A percentile compares a stretch with the other conserved stretches of the same genome.
Conservation (phyloP, 2,888 invertebrate species). For the Gymnosoma rotundatum region DNA sequence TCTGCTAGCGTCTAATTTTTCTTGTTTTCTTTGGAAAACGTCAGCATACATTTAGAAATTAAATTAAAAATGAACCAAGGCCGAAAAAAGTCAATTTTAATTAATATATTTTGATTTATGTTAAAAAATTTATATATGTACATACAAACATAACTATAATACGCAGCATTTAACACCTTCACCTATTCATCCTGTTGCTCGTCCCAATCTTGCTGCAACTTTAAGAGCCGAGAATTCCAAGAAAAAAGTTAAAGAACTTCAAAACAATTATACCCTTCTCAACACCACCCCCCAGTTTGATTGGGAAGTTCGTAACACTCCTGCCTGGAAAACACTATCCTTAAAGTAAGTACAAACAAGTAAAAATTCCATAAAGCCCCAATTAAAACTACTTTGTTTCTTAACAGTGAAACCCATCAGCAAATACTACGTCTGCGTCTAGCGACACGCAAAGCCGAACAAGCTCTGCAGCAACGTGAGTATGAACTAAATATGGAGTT, state of each 20-base stretch:
- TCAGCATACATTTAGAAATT: no score
- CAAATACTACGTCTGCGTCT: conserved; percentile 79
- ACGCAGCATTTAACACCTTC: conserved; percentile 73
- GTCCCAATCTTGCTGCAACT: conserved; percentile 82
- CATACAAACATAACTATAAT: not conserved
- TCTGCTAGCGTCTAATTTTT: no score
- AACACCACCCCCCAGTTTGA: conserved; percentile 77
- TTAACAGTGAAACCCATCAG: conserved; percentile 80
- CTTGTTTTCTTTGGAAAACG: no score
- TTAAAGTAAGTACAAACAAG: conserved; percentile 76
- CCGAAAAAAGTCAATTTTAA: not conserved
- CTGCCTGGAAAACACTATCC: conserved; percentile 81
- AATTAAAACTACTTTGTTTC: not conserved
- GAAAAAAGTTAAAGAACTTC: conserved; percentile 78
- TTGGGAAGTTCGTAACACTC: conserved; percentile 82
- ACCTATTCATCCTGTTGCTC: conserved; percentile 80
- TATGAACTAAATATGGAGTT: conserved; percentile 81
- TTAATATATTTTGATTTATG: no score
- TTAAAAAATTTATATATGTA: no score
- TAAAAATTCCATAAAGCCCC: not conserved
- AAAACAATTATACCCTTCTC: conserved; percentile 77
- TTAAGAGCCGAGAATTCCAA: conserved; percentile 79
- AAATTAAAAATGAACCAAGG: no score
- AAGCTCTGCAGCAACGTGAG: conserved; percentile 79
- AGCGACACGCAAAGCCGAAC: conserved; percentile 81